Percentiles rank a stretch among this genome's conserved stretches.
These are phyloP conservation scores for Gallinago solitaria DNA, from an alignment of 2,797 vertebrate species.

Conservation along the genomic window DNA sequence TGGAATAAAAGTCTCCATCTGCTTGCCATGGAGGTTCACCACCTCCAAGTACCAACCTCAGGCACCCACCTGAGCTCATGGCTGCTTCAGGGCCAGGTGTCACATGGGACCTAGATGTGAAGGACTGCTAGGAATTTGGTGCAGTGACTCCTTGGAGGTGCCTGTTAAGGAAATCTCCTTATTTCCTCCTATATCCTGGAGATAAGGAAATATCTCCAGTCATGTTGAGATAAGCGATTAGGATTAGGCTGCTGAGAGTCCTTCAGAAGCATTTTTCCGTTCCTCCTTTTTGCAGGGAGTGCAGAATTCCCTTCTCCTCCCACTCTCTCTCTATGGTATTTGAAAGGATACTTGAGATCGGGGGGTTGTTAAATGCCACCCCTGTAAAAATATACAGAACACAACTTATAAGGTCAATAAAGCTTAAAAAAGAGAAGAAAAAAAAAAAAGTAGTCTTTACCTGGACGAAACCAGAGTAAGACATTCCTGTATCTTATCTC, in stretches of 20 bases:
- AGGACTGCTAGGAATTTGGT: background rate
- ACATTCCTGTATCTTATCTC: background rate
- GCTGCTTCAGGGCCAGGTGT: background rate
- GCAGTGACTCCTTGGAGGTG: background rate
- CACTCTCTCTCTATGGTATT: background rate
- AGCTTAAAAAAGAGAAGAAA: background rate
- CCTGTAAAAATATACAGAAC: background rate
- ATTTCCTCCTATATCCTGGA: too few species aligned
- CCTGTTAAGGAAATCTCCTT: background rate
- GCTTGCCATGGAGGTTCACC: rapidly evolving
- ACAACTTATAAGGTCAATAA: background rate
- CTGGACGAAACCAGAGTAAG: background rate
- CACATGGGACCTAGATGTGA: background rate
- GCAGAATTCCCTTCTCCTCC: background rate
- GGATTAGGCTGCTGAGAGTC: background rate
- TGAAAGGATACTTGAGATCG: background rate
- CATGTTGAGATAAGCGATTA: background rate
- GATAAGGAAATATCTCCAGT: too few species aligned
- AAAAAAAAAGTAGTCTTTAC: background rate
- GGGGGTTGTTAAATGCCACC: background rate
- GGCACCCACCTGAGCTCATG: rapidly evolving
- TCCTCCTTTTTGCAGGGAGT: background rate
- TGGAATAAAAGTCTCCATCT: background rate
- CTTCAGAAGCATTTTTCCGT: background rate
- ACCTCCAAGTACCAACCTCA: background rate